Conservation (phyloP, 2,797 vertebrate species). For the Microctenopoma stevenorrisi region DNA sequence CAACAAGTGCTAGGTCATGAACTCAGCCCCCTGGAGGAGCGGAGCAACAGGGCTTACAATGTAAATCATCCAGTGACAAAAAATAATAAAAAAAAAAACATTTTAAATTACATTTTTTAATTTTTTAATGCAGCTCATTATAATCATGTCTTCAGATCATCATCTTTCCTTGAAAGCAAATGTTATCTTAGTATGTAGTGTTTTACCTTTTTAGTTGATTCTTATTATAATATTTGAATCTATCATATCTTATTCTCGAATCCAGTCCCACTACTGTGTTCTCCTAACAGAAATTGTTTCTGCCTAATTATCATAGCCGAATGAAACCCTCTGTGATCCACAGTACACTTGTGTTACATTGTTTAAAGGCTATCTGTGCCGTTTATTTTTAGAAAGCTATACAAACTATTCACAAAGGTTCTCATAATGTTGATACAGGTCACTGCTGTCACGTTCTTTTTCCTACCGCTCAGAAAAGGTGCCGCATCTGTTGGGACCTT, state of each 20-base stretch:
- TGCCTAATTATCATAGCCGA: conserved; percentile 66
- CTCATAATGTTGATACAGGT: conserved; percentile 60
- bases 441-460: conserved; percentile 56
- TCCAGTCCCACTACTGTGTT: neutral
- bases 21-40: conserved; percentile 40
- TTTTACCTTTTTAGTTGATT: neutral
- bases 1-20: conserved; percentile 37
- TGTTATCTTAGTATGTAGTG: neutral
- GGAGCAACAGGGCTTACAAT: conserved; percentile 16
- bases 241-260: conserved; percentile 9
- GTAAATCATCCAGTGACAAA: neutral
- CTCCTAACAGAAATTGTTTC: conserved; percentile 24
- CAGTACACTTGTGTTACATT: conserved; percentile 72
- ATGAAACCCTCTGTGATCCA: conserved; percentile 67
- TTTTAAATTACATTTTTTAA: neutral
- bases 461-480: conserved; percentile 32
- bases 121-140: neutral
- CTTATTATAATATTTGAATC: neutral
- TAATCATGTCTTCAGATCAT: neutral
- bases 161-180: neutral
- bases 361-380: conserved; percentile 70
- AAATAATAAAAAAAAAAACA: neutral
- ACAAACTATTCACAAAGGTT: conserved; percentile 72
- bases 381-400: conserved; percentile 79
- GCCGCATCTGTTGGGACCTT: conserved; percentile 60